Percentiles rank a stretch among this genome's conserved stretches.
phyloP scores from a whole-genome alignment of 2,797 vertebrate genomes.

The Sparidentex hasta region DNA sequence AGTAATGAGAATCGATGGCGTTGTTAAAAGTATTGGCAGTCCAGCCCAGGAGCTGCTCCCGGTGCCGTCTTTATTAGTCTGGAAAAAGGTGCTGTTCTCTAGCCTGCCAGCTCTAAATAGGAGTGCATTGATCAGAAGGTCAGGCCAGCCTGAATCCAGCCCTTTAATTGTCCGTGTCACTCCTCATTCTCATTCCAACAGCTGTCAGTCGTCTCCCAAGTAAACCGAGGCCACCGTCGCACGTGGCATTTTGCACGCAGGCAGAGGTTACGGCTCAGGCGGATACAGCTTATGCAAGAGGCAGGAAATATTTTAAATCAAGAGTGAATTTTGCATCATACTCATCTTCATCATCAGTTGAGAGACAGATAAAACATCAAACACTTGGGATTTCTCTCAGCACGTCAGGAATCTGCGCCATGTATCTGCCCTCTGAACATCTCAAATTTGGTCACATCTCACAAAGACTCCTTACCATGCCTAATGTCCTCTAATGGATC shows the following conservation, averaged over 20 bases:
- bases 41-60: conserved; percentile 69
- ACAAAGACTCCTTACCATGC: conserved; percentile 2
- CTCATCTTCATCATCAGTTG: conserved; percentile 22
- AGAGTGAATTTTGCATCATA: conserved; percentile 12
- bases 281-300: conserved; percentile 3
- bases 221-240: conserved; percentile 48
- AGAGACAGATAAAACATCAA: background rate
- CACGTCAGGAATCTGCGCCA: conserved; percentile 25
- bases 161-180: conserved; percentile 72
- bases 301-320: conserved; percentile 23
- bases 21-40: conserved; percentile 81
- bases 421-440: conserved; percentile 23
- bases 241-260: conserved; percentile 26
- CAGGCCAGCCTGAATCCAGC: conserved; percentile 62
- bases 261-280: conserved; percentile 14
- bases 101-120: conserved; percentile 69
- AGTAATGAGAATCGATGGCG: conserved; percentile 82
- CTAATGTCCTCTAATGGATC: conserved; percentile 15
- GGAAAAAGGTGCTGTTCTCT: conserved; percentile 59
- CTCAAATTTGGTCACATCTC: conserved; percentile 6
- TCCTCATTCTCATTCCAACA: conserved; percentile 63
- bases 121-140: conserved; percentile 78
- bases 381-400: conserved; percentile 12
- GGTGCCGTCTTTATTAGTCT: conserved; percentile 78
- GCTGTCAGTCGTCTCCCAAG: conserved; percentile 63